Evolutionary conservation across 2,888 invertebrate species (phyloP), one percentile per base, ranked within the genome.

Genomic region (Habrosyne pyritoides): DNA sequence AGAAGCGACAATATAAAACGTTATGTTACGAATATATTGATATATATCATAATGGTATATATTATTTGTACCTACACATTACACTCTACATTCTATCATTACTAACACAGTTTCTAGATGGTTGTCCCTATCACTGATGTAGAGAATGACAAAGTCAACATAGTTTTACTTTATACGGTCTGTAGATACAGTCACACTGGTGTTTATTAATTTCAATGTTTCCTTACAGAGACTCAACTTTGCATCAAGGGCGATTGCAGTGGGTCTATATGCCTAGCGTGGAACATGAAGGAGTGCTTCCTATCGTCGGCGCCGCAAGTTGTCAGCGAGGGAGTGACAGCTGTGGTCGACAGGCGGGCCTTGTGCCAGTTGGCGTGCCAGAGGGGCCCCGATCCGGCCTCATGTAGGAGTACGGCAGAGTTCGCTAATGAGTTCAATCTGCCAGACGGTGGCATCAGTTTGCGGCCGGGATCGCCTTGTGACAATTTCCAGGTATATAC

Each of bases 301-400:
- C 94, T 98, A 53, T 97, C 98, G 7, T 96, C 97, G 28, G 94
- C 94, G 66, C 95, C 95, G 52, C 94, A 94, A 69, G 94, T 95
- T 56, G 63, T 75, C 7, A 85, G 88, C 14, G 91, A 87, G 64
- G 91, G 90, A 21, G 90, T 89, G 47, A 84, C 84, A 1, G 87
- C 90, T 7, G 96, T 96, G 61, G 95, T 96, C 56, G 95, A 97
- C 87, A 96, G 98, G 72, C 94, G 98, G 62, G 95, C 96, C 79
- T 93, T 99, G 56, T 99, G 99, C 92, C 99, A 99, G 87, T 94
- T 99, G 64, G 99, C 99, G n/a, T 99, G 99, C 85, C 97, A 98
- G 89, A 96, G 96, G 75, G 96, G 96, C 24, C 95, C 95, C 14
- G 95, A 95, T 68, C 89, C 94, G 1, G 91, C 93, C 70, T 94